phyloP scores from a whole-genome alignment of 2,888 invertebrate genomes.

The Villa cingulata region DNA sequence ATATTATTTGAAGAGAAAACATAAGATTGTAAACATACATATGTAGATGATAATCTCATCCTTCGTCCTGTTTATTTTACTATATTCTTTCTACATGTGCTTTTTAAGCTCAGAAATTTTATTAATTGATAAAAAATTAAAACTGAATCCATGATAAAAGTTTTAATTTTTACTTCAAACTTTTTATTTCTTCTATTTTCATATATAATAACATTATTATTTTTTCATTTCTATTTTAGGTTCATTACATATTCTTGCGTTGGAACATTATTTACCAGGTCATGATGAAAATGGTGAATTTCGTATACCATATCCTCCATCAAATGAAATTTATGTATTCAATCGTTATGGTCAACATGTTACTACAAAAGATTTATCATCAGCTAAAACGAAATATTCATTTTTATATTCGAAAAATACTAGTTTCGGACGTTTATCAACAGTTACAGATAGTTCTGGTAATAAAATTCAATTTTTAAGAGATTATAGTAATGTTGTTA shows the following conservation, averaged over 20 bases:
- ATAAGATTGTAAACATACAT: too few relatives aligned
- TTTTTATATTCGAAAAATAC: constrained; percentile 96
- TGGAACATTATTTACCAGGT: constrained; percentile 75
- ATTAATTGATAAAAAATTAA: too few relatives aligned
- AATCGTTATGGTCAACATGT: constrained; percentile 94
- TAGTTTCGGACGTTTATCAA: constrained; percentile 84
- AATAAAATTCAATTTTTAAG: constrained; percentile 82
- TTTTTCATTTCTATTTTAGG: constrained; percentile 35
- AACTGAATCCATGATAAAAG: too few relatives aligned
- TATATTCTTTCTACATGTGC: too few relatives aligned
- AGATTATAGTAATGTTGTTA: constrained; percentile 85
- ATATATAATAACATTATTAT: constrained; percentile 1
- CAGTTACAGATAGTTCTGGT: constrained; percentile 87
- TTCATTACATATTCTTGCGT: constrained; percentile 66
- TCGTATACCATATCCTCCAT: constrained; percentile 84
- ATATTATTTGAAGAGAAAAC: too few relatives aligned
- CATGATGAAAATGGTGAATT: constrained; percentile 84
- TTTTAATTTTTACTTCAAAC: too few relatives aligned
- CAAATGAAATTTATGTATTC: constrained; percentile 86
- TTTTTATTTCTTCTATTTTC: not conserved
- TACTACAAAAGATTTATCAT: constrained; percentile 84
- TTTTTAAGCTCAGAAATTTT: too few relatives aligned
- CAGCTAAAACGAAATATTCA: constrained; percentile 87
- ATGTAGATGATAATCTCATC: too few relatives aligned
- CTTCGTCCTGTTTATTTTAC: too few relatives aligned